Evolutionary conservation across 1,140 invertebrate genomes (phyloP), one percentile per base, ranked within the genome.

Genomic region (Caenorhabditis brenneri): DNA sequence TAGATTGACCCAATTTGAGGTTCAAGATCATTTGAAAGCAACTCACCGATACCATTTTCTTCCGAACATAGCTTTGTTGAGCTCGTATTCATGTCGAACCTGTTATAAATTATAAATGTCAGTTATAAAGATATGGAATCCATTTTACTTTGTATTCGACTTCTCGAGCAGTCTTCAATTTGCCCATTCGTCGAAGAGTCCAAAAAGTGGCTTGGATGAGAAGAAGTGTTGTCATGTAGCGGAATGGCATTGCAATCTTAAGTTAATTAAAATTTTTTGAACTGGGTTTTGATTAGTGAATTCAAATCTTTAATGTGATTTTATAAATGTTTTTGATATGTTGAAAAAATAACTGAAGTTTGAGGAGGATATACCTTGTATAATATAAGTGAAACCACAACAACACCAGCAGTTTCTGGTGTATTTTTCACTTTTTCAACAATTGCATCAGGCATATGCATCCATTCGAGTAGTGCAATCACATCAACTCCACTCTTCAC

Each of bases 401-500:
- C 24, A 24, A 80, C 81, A 36, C 88, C 88, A 31, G 88, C 88
- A 33, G 58, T 80, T 31, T 31, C 49, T 9, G 88, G 89, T n/a
- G 83, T 83, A 51, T 87, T 87, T 33, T 86, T 80, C 5, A 90
- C 84, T 48, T 89, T 90, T 39, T 88, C 69, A 42, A 89, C 65
- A n/a, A 88, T 60, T 12, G 36, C 24, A 29, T 89, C 87, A 2
- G 88, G 88, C 53, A 89, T 60, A 65, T 89, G 88, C 3, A 89
- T 58, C 31, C 49, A 53, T 65, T 90, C 82, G 22, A 89, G 58
- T 7, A 89, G 24, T 15, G 51, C 69, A 65, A 90, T 81, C 19
- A 90, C 81, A 78, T 89, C 88, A 19, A 89, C 81, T 29, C 88
- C 88, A 81, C 88, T 88, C 49, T 87, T 84, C 10, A 88, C 88